Percentiles rank a stretch among this genome's conserved stretches.
These are phyloP conservation scores for Littorina saxatilis DNA, from an alignment of 1,140 invertebrate species.

Conservation along the genomic window DNA sequence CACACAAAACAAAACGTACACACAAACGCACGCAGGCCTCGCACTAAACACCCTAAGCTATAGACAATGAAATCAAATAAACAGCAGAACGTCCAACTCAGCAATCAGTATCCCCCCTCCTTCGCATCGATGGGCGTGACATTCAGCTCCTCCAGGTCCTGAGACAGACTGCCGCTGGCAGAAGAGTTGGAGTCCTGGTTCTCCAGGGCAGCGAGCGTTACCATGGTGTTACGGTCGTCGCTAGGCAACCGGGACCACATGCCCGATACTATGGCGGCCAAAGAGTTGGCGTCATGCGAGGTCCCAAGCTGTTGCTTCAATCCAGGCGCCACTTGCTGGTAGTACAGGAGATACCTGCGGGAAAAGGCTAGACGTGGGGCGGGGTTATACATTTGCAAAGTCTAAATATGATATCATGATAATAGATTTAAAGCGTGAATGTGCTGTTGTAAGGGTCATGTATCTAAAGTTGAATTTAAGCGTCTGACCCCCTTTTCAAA, in stretches of 20 bases:
- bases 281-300: conserved; percentile 17
- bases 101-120: neutral
- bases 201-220: conserved; percentile 32
- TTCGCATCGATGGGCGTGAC: conserved; percentile 25
- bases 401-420: no score
- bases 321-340: conserved; percentile 36
- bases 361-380: no score
- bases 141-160: conserved; percentile 39
- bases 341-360: conserved; percentile 39
- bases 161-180: conserved; percentile 9
- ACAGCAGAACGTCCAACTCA: no score
- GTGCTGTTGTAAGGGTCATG: no score
- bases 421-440: no score
- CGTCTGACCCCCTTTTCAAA: no score
- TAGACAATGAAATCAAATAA: neutral
- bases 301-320: conserved; percentile 24
- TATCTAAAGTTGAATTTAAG: no score
- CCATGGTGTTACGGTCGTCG: conserved; percentile 37
- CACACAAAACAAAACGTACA: neutral
- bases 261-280: conserved; percentile 32
- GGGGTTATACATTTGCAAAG: no score
- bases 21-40: neutral
- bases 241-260: conserved; percentile 36
- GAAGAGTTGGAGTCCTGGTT: conserved; percentile 37
- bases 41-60: neutral